These are phyloP conservation scores for Eurytoma californica DNA, from an alignment of 2,888 invertebrate species.

Conservation along the genomic window DNA sequence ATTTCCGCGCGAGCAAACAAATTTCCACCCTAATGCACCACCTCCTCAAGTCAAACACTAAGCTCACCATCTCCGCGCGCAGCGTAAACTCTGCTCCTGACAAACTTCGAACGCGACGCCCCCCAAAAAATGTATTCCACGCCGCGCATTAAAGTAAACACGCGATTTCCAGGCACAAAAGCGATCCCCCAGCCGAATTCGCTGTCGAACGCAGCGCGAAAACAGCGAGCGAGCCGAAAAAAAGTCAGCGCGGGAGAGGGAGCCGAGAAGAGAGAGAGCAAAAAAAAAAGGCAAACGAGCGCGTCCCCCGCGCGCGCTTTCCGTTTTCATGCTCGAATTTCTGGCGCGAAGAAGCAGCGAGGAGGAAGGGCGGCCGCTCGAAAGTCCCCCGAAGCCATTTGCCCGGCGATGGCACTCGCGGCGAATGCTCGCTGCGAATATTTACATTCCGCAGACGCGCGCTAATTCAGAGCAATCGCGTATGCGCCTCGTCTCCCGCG, in stretches of 20 bases:
- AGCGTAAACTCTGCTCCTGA: no score
- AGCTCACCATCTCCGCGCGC: no score
- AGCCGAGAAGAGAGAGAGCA: not conserved
- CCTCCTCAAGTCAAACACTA: no score
- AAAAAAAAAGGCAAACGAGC: not conserved
- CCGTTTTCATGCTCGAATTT: constrained; percentile 33
- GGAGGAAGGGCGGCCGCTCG: not conserved
- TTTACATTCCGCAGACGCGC: not conserved
- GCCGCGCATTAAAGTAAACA: no score
- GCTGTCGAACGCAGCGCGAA: no score
- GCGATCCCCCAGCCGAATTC: not conserved
- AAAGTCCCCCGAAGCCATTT: constrained; percentile 7
- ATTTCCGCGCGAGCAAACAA: no score
- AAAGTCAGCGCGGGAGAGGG: no score
- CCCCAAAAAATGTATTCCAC: no score
- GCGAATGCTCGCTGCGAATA: not conserved
- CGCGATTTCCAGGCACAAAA: no score
- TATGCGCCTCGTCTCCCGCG: not conserved
- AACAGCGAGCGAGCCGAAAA: no score
- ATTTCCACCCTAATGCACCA: no score
- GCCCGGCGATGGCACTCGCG: not conserved
- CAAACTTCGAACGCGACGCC: no score
- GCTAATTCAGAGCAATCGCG: constrained; percentile 32
- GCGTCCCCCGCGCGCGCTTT: not conserved
- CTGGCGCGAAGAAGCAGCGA: not conserved